phyloP scores from a whole-genome alignment of 2,888 invertebrate genomes.

The Acrobasis consociella region DNA sequence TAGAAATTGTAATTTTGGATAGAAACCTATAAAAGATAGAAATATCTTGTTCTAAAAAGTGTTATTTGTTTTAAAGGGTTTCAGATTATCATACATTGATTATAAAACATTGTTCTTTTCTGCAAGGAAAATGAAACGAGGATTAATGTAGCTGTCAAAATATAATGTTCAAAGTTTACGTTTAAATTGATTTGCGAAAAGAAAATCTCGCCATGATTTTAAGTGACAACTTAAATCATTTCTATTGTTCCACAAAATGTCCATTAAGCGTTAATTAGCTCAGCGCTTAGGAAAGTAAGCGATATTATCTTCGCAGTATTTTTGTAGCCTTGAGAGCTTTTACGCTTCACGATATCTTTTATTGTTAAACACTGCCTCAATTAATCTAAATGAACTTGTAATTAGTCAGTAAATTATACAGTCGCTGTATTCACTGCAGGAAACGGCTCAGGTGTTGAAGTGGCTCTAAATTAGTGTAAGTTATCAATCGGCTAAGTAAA shows the following conservation, averaged over 20 bases:
- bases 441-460: background rate
- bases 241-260: constrained; percentile 23
- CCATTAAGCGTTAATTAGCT: constrained; percentile 22
- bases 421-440: constrained; percentile 7
- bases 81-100: too few species aligned
- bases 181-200: constrained; percentile 13
- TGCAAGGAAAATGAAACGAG: too few species aligned
- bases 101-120: too few species aligned
- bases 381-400: constrained; percentile 10
- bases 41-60: too few species aligned
- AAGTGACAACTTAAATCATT: constrained; percentile 25
- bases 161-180: constrained; percentile 16
- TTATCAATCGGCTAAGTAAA: too few species aligned
- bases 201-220: constrained; percentile 19
- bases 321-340: constrained; percentile 8
- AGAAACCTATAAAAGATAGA: too few species aligned
- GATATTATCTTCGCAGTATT: constrained; percentile 18
- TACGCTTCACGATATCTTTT: constrained; percentile 5
- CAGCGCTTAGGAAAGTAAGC: constrained; percentile 20
- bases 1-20: too few species aligned
- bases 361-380: constrained; percentile 14
- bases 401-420: constrained; percentile 3
- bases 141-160: constrained; percentile 14
- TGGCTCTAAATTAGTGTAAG: too few species aligned
- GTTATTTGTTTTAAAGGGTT: too few species aligned